Base-by-base conservation (phyloP, 2,888 invertebrate genomes). In the Brenthis ino region DNA sequence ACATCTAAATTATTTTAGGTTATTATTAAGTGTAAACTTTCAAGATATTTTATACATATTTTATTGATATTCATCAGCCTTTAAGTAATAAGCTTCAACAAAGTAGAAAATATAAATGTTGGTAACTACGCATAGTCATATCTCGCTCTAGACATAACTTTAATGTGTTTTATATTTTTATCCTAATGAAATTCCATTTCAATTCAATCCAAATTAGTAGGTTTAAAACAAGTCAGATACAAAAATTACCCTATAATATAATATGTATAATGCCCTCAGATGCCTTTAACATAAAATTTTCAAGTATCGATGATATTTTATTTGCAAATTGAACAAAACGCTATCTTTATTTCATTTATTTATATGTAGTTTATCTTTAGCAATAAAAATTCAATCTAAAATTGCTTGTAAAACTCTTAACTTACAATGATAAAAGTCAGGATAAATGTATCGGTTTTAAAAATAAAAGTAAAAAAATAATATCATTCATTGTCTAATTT, bases 381-480 rank as follows among this genome's bases (percentile, higher is more conserved):
- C 20, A 37, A 51, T 37, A 63, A 53, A 53, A 63, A 13, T 63
- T 53, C 63, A 53, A 63, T 63, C 53, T 63, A 28, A 63, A 63
- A 63, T 63, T 63, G 53, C 53, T 63, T 63, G 63, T 63, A 63
- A 43, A 53, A 63, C 53, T 57, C 57, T 63, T 53, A 63, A 63
- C 53, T 63, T 63, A 53, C 20, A 53, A 37, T 53, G 63, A 63
- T 63, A 63, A 63, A 53, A 53, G 20, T 3, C 1, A 37, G 51
- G 50, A 60, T 28, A 28, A 50, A 50, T 28, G 50, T 50, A 43
- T 65, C 16, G 24, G 28, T 48, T 65, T 56, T 33, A 28, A 0
- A 37, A 28, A 28, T 58, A 48, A 53, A 53, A 51, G 37, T 63
- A 53, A 53, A 53, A 63, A 20, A 53, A 37, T 20, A 13, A 60